Evolutionary conservation across 2,797 vertebrate genomes (phyloP).

Genomic region (Falco peregrinus): DNA sequence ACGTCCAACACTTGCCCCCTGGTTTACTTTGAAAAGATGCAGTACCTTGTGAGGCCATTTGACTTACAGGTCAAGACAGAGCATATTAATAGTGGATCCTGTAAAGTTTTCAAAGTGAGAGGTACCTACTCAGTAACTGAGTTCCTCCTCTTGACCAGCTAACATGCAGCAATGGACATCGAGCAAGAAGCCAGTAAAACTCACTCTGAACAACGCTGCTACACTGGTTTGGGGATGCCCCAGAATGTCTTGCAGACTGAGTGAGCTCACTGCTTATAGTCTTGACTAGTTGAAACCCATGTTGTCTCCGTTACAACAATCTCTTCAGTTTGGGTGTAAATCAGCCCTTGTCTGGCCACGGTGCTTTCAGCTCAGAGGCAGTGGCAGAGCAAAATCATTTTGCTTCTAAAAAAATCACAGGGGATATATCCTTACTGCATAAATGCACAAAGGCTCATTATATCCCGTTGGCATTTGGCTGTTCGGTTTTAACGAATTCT

Average conservation of each 20-base stretch:
- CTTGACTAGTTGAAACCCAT: not conserved
- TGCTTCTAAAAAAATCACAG: not conserved
- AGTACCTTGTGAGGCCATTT: not conserved
- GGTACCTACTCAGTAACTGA: not conserved
- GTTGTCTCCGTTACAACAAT: not conserved
- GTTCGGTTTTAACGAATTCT: conserved; percentile 22
- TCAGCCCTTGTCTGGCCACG: rapidly evolving
- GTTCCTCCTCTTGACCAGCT: not conserved
- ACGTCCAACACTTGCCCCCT: not conserved
- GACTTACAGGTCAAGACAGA: not conserved
- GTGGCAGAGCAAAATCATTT: not conserved
- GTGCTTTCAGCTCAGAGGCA: not conserved
- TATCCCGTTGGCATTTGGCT: not conserved
- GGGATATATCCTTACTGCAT: not conserved
- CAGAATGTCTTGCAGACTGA: not conserved
- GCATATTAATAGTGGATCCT: not conserved
- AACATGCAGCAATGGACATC: not conserved
- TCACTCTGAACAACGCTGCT: not conserved
- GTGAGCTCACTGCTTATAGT: not conserved
- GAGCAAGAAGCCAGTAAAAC: not conserved
- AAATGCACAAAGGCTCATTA: not conserved
- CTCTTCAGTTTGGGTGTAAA: not conserved
- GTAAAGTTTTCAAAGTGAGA: not conserved
- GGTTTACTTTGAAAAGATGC: not conserved
- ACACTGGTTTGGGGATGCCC: not conserved